A percentile compares a stretch with the other conserved stretches of the same genome.
Conservation (phyloP, 2,888 invertebrate species). For the Celastrina argiolus region DNA sequence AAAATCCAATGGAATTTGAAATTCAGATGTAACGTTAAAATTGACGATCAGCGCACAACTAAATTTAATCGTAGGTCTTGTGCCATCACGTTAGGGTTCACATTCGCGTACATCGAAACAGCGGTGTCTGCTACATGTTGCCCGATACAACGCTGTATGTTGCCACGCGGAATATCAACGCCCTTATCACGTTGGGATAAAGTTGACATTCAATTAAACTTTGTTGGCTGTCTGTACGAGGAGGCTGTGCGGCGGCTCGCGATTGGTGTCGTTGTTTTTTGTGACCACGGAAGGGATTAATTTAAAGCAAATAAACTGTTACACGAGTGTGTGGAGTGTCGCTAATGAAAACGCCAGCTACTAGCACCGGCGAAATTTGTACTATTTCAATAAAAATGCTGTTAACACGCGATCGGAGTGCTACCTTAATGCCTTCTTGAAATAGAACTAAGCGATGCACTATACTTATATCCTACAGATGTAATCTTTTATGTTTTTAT, state of each 20-base stretch:
- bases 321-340: slow-evolving; percentile 28
- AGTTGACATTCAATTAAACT: slow-evolving; percentile 23
- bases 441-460: no score
- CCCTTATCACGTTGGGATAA: slow-evolving; percentile 24
- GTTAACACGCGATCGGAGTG: not conserved
- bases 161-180: slow-evolving; percentile 19
- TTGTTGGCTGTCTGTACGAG: not conserved
- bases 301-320: slow-evolving; percentile 62
- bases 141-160: slow-evolving; percentile 16
- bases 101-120: slow-evolving; percentile 30
- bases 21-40: slow-evolving; percentile 27
- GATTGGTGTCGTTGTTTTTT: slow-evolving; percentile 61
- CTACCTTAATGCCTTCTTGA: not conserved
- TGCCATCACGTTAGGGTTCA: slow-evolving; percentile 31
- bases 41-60: slow-evolving; percentile 33
- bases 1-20: slow-evolving; percentile 31
- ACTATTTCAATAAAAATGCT: not conserved
- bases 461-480: no score
- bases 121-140: slow-evolving; percentile 30
- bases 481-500: no score
- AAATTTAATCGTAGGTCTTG: slow-evolving; percentile 29
- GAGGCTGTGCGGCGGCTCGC: slow-evolving; percentile 33
- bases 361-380: not conserved
- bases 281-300: slow-evolving; percentile 71
- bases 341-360: slow-evolving; percentile 24